Conservation (phyloP, 2,113 vertebrate genomes). For the Alouatta palliata region DNA sequence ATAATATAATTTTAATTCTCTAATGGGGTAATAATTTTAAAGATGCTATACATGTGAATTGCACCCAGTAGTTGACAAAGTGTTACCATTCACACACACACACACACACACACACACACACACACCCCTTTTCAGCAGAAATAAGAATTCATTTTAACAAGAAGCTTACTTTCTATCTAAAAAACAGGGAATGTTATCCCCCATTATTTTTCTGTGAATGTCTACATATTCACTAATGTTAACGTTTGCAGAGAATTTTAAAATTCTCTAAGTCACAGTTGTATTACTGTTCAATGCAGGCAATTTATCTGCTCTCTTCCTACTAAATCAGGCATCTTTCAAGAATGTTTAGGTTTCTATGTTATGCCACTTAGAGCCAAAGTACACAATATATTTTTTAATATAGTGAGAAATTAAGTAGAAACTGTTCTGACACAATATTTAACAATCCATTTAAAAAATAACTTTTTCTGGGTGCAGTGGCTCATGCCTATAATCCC, state of each 20-base stretch:
- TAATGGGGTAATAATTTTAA: conserved; percentile 31
- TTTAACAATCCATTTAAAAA: conserved; percentile 61
- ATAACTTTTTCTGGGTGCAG: too few relatives aligned
- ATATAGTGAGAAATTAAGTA: conserved; percentile 62
- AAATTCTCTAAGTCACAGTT: conserved; percentile 52
- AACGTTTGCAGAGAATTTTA: conserved; percentile 22
- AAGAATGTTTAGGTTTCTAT: conserved; percentile 57
- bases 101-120: neutral
- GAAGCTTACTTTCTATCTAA: neutral
- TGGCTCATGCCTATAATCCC: too few relatives aligned
- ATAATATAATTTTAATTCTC: conserved; percentile 54
- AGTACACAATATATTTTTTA: conserved; percentile 19
- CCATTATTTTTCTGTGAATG: conserved; percentile 61
- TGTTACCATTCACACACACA: neutral
- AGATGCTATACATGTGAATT: neutral
- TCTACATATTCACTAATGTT: conserved; percentile 61
- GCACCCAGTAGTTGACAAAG: neutral
- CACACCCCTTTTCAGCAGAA: neutral
- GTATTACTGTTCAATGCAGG: conserved; percentile 40
- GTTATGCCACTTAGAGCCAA: neutral
- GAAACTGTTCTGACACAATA: conserved; percentile 28
- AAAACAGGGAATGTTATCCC: conserved; percentile 19
- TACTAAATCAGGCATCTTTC: conserved; percentile 44
- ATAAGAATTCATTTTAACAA: conserved; percentile 39
- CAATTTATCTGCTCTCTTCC: neutral